Evolutionary conservation across 2,888 invertebrate genomes (phyloP).

Genomic region (Melolontha melolontha): DNA sequence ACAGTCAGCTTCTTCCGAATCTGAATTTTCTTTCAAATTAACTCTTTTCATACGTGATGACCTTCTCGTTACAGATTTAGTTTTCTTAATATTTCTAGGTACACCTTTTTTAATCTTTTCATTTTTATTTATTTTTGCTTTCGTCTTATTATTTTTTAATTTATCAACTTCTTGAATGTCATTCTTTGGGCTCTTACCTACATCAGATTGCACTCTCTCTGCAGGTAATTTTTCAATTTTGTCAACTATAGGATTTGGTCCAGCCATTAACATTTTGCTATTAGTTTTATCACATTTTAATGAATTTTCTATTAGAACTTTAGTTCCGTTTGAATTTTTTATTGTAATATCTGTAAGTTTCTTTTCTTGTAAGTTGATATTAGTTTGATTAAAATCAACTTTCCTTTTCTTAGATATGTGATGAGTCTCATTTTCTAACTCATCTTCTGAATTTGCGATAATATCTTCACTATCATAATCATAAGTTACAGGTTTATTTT

Average conservation of each 20-base stretch:
- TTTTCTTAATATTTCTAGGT: no score
- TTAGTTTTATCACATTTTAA: no score
- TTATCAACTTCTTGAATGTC: no score
- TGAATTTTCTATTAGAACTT: not conserved
- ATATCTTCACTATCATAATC: conserved; percentile 76
- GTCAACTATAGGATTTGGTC: no score
- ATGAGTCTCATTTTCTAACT: conserved; percentile 44
- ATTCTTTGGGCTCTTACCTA: no score
- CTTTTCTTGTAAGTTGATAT: not conserved
- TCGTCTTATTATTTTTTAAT: no score
- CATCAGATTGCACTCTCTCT: no score
- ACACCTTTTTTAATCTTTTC: no score
- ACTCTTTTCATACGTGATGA: conserved; percentile 47
- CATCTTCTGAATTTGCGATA: conserved; percentile 66
- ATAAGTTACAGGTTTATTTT: conserved; percentile 36
- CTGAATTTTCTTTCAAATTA: conserved; percentile 54
- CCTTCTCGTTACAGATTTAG: no score
- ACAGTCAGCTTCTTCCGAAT: conserved; percentile 51
- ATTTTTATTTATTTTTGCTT: no score
- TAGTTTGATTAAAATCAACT: conserved; percentile 35
- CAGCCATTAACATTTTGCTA: no score
- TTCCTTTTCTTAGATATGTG: conserved; percentile 58
- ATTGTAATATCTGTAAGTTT: not conserved
- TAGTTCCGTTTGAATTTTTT: not conserved
- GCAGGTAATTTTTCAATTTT: no score